Evolutionary conservation across 2,797 vertebrate species (phyloP), one percentile per base, ranked within the genome.

Genomic region (Tenualosa thibaudeaui): DNA sequence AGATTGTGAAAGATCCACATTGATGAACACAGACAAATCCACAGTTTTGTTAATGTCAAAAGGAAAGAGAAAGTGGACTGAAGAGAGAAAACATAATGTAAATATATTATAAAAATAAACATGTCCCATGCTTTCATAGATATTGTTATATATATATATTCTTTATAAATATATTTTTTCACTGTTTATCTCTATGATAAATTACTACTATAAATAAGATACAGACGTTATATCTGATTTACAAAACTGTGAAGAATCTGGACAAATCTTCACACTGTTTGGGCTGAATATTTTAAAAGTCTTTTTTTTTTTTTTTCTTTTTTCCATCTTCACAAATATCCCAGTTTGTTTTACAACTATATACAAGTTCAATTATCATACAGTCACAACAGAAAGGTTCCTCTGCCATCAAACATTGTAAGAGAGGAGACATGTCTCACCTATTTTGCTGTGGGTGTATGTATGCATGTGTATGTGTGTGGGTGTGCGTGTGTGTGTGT

Each of bases 61-160:
- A 90, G 87, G 24, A 84, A 89, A 93, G 88, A 89, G 87, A 90
- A 91, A 90, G 82, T 89, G 40, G 71, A 78, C 93, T 92, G 91
- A 89, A 78, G 88, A 31, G 31, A 83, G 91, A 92, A 88, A 88
- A 87, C 81, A 46, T 87, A 87, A 92, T 92, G 88, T 85, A 90
- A 92, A 88, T 84, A 90, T 88, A 92, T 94, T 96, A 96, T 94
- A 96, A 96, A 96, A 96, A 96, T 96, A 96, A 95, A 94, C 92
- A 95, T 90, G 91, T 94, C 89, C 88, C 95, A 96, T 95, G 95
- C 94, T 94, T 92, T 93, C 40, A 93, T 93, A 90, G 86, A 93
- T 85, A 88, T 85, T 85, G 54, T 93, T 91, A 91, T 93, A 94
- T 95, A 93, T 49, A 49, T 51, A 51, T 51, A 51, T 85, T 94